phyloP scores from a whole-genome alignment of 2,888 invertebrate genomes.

The Cylloceria caligata region DNA sequence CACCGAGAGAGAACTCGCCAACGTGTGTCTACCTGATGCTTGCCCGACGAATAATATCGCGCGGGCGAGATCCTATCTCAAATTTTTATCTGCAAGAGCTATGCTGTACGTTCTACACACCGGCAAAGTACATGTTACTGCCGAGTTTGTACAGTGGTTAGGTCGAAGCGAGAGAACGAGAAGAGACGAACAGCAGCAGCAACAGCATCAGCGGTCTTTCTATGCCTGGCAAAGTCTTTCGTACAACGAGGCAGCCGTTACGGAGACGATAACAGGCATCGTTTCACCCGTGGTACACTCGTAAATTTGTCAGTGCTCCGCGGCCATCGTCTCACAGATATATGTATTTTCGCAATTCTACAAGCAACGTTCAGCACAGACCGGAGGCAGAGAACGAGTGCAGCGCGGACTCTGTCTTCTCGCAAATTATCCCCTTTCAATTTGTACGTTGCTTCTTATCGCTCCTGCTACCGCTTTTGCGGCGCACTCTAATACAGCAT shows the following conservation, averaged over 20 bases:
- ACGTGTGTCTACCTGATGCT: slow-evolving; percentile 28
- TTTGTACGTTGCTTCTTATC: slow-evolving; percentile 75
- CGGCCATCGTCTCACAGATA: slow-evolving; percentile 63
- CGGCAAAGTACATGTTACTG: neutral
- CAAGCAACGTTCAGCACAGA: neutral
- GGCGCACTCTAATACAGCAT: neutral
- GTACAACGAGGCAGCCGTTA: slow-evolving; percentile 46
- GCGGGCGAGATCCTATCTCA: slow-evolving; percentile 74
- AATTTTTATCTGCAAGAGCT: slow-evolving; percentile 50
- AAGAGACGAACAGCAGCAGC: neutral
- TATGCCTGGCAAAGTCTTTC: slow-evolving; percentile 32
- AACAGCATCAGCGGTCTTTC: slow-evolving; percentile 20
- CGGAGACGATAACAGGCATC: slow-evolving; percentile 65
- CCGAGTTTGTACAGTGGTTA: slow-evolving; percentile 2
- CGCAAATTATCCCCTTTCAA: slow-evolving; percentile 76
- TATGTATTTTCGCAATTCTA: slow-evolving; percentile 39
- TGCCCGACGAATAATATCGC: slow-evolving; percentile 70
- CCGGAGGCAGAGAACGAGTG: neutral
- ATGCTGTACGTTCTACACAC: slow-evolving; percentile 8
- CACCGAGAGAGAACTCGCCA: slow-evolving; percentile 28
- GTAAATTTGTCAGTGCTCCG: slow-evolving; percentile 75
- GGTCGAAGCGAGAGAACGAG: slow-evolving; percentile 10
- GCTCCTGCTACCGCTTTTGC: slow-evolving; percentile 57
- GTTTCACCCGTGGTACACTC: slow-evolving; percentile 69
- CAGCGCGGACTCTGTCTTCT: slow-evolving; percentile 50